These are phyloP conservation scores for Xerus rutilus DNA, from an alignment of 2,797 vertebrate species.

Conservation along the genomic window DNA sequence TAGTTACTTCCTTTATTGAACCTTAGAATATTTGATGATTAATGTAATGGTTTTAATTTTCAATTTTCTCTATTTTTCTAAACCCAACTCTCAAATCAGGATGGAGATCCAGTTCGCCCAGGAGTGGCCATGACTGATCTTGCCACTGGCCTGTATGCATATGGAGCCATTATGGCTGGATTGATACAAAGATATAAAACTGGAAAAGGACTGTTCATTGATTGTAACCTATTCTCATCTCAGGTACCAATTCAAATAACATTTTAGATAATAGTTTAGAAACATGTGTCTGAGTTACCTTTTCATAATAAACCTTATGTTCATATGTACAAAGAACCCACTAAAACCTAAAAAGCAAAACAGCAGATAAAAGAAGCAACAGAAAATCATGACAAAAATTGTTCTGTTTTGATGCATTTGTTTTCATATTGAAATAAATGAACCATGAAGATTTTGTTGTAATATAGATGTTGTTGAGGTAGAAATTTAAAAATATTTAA, in stretches of 20 bases:
- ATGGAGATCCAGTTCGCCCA: slow-evolving; percentile 94
- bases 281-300: neutral
- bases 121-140: slow-evolving; percentile 98
- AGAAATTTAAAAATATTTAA: slow-evolving; percentile 10
- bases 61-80: slow-evolving; percentile 53
- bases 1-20: slow-evolving; percentile 40
- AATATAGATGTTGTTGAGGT: slow-evolving; percentile 12
- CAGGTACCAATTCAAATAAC: slow-evolving; percentile 89
- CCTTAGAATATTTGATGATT: slow-evolving; percentile 27
- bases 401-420: neutral
- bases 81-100: slow-evolving; percentile 86
- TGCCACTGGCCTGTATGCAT: slow-evolving; percentile 94
- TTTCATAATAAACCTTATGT: slow-evolving; percentile 16
- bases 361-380: neutral
- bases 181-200: slow-evolving; percentile 93
- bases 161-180: slow-evolving; percentile 95
- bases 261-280: slow-evolving; percentile 22
- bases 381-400: neutral
- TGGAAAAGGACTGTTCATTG: slow-evolving; percentile 93
- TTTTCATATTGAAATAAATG: slow-evolving; percentile 24
- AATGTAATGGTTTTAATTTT: slow-evolving; percentile 43
- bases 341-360: neutral
- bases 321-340: slow-evolving; percentile 1
- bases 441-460: slow-evolving; percentile 28
- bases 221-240: slow-evolving; percentile 97